Conservation (phyloP, 2,888 invertebrate genomes). For the Saturnia japonica region DNA sequence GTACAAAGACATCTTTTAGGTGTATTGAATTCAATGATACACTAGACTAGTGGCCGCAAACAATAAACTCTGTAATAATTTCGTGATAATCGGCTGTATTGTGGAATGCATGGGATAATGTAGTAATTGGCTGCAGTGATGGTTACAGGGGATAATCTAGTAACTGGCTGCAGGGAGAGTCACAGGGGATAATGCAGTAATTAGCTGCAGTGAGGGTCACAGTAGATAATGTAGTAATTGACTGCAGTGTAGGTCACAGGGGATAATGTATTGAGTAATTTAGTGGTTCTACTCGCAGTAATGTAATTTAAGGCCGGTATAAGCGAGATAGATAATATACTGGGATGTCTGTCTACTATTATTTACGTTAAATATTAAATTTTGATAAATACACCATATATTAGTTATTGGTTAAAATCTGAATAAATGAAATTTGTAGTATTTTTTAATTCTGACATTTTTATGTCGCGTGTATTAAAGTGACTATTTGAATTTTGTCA, state of each 20-base stretch:
- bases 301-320: background rate
- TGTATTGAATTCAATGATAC: background rate
- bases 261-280: background rate
- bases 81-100: background rate
- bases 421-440: too few species aligned
- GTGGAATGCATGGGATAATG: too few species aligned
- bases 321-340: background rate
- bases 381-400: too few species aligned
- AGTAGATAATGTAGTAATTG: too few species aligned
- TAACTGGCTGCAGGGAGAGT: too few species aligned
- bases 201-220: too few species aligned
- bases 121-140: too few species aligned
- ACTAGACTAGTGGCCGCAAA: background rate
- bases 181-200: too few species aligned
- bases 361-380: too few species aligned
- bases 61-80: background rate
- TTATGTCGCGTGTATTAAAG: background rate
- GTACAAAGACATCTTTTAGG: conserved; percentile 57
- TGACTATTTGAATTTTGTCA: background rate
- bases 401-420: too few species aligned
- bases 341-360: background rate
- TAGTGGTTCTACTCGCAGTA: background rate
- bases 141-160: too few species aligned
- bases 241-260: too few species aligned
- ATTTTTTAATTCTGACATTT: background rate